A percentile compares a stretch with the other conserved stretches of the same genome.
These are phyloP conservation scores for Sebastes vulpes DNA, from an alignment of 2,797 vertebrate genomes.

Conservation along the genomic window DNA sequence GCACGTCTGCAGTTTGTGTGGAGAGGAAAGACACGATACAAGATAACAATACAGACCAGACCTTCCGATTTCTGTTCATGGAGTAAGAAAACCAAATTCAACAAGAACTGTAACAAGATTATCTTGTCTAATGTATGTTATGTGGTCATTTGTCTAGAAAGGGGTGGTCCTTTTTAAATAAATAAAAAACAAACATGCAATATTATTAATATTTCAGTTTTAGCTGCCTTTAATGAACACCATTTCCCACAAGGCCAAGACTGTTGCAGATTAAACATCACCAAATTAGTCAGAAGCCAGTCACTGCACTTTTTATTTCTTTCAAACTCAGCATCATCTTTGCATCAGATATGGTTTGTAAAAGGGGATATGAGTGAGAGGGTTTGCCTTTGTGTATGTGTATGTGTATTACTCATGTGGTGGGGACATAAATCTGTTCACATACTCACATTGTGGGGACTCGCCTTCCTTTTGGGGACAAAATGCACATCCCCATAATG, in stretches of 20 bases:
- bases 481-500: too few species aligned
- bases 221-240: background rate
- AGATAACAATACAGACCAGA: background rate
- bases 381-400: background rate
- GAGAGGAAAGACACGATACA: slow-evolving; percentile 10
- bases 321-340: slow-evolving; percentile 9
- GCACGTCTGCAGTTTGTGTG: background rate
- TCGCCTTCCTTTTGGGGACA: too few species aligned
- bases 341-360: slow-evolving; percentile 23
- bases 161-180: background rate
- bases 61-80: background rate
- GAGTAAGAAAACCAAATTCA: background rate
- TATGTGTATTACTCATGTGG: background rate
- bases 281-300: background rate
- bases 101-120: background rate
- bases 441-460: too few species aligned
- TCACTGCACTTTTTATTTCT: background rate
- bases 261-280: background rate
- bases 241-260: background rate
- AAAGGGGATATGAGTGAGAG: background rate
- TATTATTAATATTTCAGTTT: background rate
- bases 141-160: background rate
- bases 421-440: too few species aligned
- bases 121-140: background rate
- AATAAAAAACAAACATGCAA: background rate